These are phyloP conservation scores for Phyto melanocephala DNA, from an alignment of 2,888 invertebrate genomes.

Conservation along the genomic window DNA sequence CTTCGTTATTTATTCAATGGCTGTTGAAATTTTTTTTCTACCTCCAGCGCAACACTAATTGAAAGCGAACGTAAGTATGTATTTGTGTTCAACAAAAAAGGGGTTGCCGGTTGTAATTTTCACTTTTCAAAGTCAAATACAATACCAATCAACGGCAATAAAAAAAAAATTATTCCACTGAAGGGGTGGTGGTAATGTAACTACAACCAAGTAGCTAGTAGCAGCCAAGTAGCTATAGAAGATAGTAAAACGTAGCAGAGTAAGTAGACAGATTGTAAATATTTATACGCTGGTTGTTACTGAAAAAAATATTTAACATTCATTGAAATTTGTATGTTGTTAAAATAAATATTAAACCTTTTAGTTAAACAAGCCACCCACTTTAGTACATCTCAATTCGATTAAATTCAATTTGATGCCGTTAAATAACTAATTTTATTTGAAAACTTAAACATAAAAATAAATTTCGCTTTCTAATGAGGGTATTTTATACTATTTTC, in stretches of 20 bases:
- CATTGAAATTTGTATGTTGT: conserved; percentile 46
- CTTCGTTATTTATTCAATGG: conserved; percentile 53
- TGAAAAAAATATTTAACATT: conserved; percentile 33
- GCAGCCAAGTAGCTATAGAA: too few relatives aligned
- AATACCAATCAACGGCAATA: conserved; percentile 40
- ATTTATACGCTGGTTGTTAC: not conserved
- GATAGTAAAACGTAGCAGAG: not conserved
- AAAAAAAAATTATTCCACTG: not conserved
- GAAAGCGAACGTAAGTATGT: not conserved
- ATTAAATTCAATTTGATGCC: not conserved
- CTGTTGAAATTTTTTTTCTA: conserved; percentile 40
- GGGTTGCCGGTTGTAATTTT: conserved; percentile 33
- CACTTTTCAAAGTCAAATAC: conserved; percentile 41
- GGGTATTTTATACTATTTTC: not conserved
- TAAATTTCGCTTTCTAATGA: conserved; percentile 44
- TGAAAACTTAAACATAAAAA: not conserved
- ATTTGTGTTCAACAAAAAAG: not conserved
- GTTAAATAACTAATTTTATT: conserved; percentile 3
- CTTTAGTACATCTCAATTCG: not conserved
- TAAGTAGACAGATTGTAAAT: not conserved
- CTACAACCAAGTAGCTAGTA: too few relatives aligned
- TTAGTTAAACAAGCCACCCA: conserved; percentile 18
- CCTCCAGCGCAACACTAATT: not conserved
- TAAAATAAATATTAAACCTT: conserved; percentile 40
- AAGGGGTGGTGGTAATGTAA: too few relatives aligned